phyloP scores from a whole-genome alignment of 1,140 invertebrate genomes.

The Penaeus chinensis region DNA sequence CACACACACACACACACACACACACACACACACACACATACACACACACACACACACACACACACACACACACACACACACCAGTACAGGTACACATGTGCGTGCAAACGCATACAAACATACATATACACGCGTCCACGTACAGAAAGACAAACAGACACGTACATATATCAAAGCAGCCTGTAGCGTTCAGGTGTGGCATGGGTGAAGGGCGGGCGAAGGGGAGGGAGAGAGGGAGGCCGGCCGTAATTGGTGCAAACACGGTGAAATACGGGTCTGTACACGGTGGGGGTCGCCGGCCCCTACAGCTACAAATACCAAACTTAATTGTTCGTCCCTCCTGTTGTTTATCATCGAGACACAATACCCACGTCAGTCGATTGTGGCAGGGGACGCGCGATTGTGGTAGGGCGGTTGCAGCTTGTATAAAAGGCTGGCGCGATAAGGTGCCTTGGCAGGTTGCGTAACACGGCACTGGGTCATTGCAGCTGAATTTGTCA shows the following conservation, averaged over 20 bases:
- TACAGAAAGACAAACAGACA: neutral
- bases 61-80: neutral
- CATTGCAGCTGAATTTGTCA: no score
- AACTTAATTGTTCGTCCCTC: constrained; percentile 33
- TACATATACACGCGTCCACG: neutral
- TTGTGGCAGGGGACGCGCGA: neutral
- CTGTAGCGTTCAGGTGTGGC: neutral
- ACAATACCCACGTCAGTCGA: neutral
- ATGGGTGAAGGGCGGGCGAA: neutral
- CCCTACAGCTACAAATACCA: constrained; percentile 28
- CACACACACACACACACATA: no score
- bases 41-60: neutral
- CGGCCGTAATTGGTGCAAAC: constrained; percentile 36
- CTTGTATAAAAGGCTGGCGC: no score
- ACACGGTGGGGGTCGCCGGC: constrained; percentile 13
- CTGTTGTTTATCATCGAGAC: constrained; percentile 21
- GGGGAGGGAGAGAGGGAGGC: neutral
- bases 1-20: no score
- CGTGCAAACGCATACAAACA: neutral
- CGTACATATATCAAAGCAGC: neutral
- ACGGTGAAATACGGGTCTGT: constrained; percentile 48
- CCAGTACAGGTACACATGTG: neutral
- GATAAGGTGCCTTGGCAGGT: no score
- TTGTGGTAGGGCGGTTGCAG: neutral
- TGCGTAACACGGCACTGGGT: no score